phyloP scores from a whole-genome alignment of 2,888 invertebrate species.

The Eucera pruinosa region DNA sequence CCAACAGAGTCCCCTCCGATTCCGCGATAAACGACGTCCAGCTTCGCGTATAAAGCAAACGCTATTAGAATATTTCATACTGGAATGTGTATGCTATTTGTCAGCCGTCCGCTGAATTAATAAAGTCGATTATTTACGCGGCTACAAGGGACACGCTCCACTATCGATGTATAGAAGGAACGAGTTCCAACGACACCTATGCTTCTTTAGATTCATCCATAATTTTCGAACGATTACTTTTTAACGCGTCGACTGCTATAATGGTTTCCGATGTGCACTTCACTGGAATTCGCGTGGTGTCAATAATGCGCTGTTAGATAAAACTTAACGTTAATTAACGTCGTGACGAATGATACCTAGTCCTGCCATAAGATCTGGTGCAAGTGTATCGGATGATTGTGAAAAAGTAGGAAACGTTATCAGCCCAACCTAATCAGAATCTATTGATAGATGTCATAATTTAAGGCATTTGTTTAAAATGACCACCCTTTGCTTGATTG shows the following conservation, averaged over 20 bases:
- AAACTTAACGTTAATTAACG: too few species aligned
- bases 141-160: background rate
- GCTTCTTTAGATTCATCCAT: background rate
- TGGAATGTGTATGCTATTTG: constrained; percentile 38
- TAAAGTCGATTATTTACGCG: constrained; percentile 36
- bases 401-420: too few species aligned
- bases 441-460: too few species aligned
- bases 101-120: constrained; percentile 37
- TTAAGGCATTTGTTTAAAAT: too few species aligned
- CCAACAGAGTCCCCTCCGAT: constrained; percentile 4
- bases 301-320: too few species aligned
- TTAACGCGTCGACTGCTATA: background rate
- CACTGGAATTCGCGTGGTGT: too few species aligned
- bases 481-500: too few species aligned
- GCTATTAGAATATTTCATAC: constrained; percentile 47
- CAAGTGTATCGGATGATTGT: too few species aligned
- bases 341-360: too few species aligned
- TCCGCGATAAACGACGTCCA: constrained; percentile 42
- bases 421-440: too few species aligned
- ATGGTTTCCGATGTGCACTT: background rate
- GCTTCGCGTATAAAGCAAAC: constrained; percentile 15
- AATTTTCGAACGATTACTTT: background rate
- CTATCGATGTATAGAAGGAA: constrained; percentile 12
- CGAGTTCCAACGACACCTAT: background rate
- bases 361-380: too few species aligned